These are phyloP conservation scores for Acronicta psi DNA, from an alignment of 2,888 invertebrate genomes.

Conservation along the genomic window DNA sequence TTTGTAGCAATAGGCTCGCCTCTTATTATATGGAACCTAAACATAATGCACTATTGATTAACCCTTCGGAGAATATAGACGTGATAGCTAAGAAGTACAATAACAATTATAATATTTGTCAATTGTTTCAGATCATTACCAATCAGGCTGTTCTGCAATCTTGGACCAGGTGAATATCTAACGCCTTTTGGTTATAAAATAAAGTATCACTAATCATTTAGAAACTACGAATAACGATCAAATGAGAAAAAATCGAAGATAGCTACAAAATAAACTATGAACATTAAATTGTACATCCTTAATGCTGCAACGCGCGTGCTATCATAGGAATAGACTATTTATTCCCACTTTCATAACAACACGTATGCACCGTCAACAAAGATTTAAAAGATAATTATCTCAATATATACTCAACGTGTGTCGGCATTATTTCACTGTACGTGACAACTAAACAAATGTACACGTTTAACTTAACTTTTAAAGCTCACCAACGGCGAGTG, in stretches of 20 bases:
- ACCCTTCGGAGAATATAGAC: too few species aligned
- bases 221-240: not conserved
- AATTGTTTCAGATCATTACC: constrained; percentile 56
- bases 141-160: constrained; percentile 17
- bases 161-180: constrained; percentile 41
- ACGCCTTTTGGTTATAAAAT: not conserved
- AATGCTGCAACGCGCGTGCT: constrained; percentile 10
- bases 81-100: too few species aligned
- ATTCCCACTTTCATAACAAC: constrained; percentile 39
- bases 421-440: constrained; percentile 50
- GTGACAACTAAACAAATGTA: constrained; percentile 62
- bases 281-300: constrained; percentile 7
- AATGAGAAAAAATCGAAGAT: not conserved
- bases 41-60: too few species aligned
- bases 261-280: not conserved
- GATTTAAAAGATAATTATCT: constrained; percentile 51
- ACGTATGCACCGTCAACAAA: constrained; percentile 40
- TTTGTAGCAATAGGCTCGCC: too few species aligned
- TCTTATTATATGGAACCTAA: too few species aligned
- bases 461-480: constrained; percentile 54
- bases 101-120: constrained; percentile 19
- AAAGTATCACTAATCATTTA: not conserved
- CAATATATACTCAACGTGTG: constrained; percentile 45
- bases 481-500: constrained; percentile 43
- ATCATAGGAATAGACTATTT: constrained; percentile 29